A percentile compares a stretch with the other conserved stretches of the same genome.
Evolutionary conservation across 1,140 invertebrate genomes (phyloP).

Genomic region (Euwallacea fornicatus): DNA sequence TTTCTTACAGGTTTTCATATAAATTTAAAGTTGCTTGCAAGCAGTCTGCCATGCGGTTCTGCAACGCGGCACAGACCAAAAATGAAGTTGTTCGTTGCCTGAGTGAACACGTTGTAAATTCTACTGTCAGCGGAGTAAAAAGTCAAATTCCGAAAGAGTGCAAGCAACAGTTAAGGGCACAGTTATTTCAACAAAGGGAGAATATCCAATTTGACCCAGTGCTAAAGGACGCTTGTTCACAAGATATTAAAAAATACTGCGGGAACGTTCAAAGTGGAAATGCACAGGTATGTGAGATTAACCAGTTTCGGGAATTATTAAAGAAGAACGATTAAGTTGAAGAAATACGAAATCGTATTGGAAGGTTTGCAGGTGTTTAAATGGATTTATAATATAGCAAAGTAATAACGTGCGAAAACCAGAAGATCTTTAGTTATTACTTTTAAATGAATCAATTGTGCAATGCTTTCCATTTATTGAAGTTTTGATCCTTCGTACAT

Average conservation of each 20-base stretch:
- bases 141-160: slow-evolving; percentile 83
- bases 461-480: too few relatives aligned
- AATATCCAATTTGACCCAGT: slow-evolving; percentile 83
- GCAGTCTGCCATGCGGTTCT: slow-evolving; percentile 78
- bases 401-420: too few relatives aligned
- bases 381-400: too few relatives aligned
- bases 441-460: too few relatives aligned
- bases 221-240: slow-evolving; percentile 70
- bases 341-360: too few relatives aligned
- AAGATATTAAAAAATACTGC: slow-evolving; percentile 80
- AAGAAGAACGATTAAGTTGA: neutral
- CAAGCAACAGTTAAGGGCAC: slow-evolving; percentile 82
- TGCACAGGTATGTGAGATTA: slow-evolving; percentile 64
- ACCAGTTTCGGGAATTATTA: neutral
- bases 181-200: slow-evolving; percentile 87
- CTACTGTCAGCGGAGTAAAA: slow-evolving; percentile 77
- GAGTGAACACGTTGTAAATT: slow-evolving; percentile 86
- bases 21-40: slow-evolving; percentile 94
- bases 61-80: slow-evolving; percentile 76
- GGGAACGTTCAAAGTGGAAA: slow-evolving; percentile 71
- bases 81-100: slow-evolving; percentile 88
- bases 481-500: too few relatives aligned
- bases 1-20: slow-evolving; percentile 71
- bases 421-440: too few relatives aligned
- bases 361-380: too few relatives aligned